These are phyloP conservation scores for Brachypodius melanocephalos DNA, from an alignment of 2,113 vertebrate genomes.

Conservation along the genomic window DNA sequence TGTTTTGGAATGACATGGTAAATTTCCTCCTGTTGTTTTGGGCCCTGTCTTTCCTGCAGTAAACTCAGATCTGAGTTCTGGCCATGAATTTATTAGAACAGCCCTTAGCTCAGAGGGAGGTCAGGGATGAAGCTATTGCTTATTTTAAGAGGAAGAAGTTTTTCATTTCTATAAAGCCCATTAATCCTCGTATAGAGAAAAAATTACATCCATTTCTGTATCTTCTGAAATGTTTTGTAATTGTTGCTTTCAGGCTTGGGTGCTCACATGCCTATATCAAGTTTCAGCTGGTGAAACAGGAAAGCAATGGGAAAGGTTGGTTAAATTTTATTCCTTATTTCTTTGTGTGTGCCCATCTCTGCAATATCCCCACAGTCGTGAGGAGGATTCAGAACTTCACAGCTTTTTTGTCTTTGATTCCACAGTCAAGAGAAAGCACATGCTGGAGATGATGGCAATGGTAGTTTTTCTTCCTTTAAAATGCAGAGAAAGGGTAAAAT, in stretches of 20 bases:
- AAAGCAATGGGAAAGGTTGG: constrained; percentile 79
- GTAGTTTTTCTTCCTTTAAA: neutral
- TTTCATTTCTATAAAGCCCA: neutral
- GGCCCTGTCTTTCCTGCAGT: neutral
- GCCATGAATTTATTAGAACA: neutral
- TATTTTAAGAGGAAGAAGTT: neutral
- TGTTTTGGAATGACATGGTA: neutral
- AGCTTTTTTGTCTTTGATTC: neutral
- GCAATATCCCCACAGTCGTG: neutral
- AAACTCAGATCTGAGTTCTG: neutral
- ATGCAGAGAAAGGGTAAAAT: neutral
- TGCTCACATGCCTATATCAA: constrained; percentile 81
- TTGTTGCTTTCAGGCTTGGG: constrained; percentile 71
- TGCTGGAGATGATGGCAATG: neutral
- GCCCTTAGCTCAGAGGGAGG: neutral
- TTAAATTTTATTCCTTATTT: neutral
- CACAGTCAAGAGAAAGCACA: neutral
- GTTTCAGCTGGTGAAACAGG: constrained; percentile 83
- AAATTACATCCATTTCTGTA: neutral
- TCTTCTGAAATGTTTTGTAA: neutral
- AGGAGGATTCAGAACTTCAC: neutral
- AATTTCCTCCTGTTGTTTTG: neutral
- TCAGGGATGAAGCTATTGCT: neutral
- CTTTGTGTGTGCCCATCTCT: neutral
- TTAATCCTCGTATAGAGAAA: neutral